Base-by-base conservation (phyloP, 2,797 vertebrate species). In the Lindbergichthys nudifrons region DNA sequence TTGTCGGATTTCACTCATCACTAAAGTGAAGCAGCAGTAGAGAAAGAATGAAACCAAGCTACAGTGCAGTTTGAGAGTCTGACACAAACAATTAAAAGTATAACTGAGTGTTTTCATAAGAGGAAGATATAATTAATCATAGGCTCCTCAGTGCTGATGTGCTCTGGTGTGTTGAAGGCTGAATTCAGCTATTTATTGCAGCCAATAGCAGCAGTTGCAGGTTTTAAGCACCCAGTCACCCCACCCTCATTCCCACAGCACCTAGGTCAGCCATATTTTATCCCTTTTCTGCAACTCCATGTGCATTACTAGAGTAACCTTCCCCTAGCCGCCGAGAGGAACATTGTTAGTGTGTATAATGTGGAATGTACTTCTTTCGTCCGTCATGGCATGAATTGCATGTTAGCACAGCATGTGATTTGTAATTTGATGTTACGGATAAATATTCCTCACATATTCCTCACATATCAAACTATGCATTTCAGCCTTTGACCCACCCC, bases 1-100 rank as follows among this genome's bases (percentile, higher is more conserved):
- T 70, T 47, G 63, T 81, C 74, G 68, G 83, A 65, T 86, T 71
- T 65, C 73, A 81, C 48, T 85, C 71, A 71, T 81, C 73, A 56
- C 42, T 36, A 64, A 21, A 69, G 23, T 53, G 18, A 43, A 75
- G 48, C 65, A 3, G 21, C n/a, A 39, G 56, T 36, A n/a, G 50
- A 41, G 30, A 10, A 11, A 7, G 26, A 65, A 39, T n/a, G 56
- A 61, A 43, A 64, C 5, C 11, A 2, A 63, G 41, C 10, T 12
- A 45, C 47, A 54, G 30, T 48, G 53, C 56, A 26, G 42, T 51
- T 30, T 5, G 1, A 36, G 18, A 39, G 54, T 52, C 32, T 36
- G 32, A 13, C 39, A 32, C 32, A 36, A 36, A 36, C 32, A 36
- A 36, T 32, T 7, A 2, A 57, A 50, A 39, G 42, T 32, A 23